A percentile compares a stretch with the other conserved stretches of the same genome.
These are phyloP conservation scores for Amblyjoppa proteus DNA, from an alignment of 2,888 invertebrate genomes.

Conservation along the genomic window DNA sequence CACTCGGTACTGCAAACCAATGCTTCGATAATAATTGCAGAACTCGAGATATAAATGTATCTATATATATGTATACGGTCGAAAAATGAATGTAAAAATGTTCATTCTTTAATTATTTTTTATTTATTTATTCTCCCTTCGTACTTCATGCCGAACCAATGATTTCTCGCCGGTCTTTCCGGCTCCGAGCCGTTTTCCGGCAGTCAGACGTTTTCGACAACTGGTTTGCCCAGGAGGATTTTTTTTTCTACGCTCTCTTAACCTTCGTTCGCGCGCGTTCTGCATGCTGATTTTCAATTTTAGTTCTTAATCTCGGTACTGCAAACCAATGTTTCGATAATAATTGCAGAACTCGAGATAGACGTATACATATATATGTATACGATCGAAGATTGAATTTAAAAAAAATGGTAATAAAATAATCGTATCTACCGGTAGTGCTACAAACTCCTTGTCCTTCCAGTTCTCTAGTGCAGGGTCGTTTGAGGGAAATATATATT, in stretches of 20 bases:
- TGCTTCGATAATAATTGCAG: neutral
- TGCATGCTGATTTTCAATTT: neutral
- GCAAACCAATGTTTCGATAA: neutral
- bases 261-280: conserved; percentile 13
- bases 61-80: neutral
- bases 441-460: too few relatives aligned
- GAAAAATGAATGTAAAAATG: too few relatives aligned
- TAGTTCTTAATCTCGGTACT: neutral
- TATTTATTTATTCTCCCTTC: neutral
- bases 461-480: neutral
- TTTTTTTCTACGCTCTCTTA: conserved; percentile 1
- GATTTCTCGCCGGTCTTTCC: conserved; percentile 40
- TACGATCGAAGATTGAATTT: neutral
- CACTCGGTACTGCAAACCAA: neutral
- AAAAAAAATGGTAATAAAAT: neutral
- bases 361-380: neutral
- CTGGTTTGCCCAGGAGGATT: conserved; percentile 13
- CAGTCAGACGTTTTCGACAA: neutral
- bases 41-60: neutral
- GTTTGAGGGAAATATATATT: neutral
- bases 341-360: neutral
- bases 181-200: neutral
- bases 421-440: too few relatives aligned
- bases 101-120: too few relatives aligned
- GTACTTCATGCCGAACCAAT: conserved; percentile 34